These are phyloP conservation scores for Ptychadena robeensis DNA, from an alignment of 2,797 vertebrate species.

Conservation along the genomic window DNA sequence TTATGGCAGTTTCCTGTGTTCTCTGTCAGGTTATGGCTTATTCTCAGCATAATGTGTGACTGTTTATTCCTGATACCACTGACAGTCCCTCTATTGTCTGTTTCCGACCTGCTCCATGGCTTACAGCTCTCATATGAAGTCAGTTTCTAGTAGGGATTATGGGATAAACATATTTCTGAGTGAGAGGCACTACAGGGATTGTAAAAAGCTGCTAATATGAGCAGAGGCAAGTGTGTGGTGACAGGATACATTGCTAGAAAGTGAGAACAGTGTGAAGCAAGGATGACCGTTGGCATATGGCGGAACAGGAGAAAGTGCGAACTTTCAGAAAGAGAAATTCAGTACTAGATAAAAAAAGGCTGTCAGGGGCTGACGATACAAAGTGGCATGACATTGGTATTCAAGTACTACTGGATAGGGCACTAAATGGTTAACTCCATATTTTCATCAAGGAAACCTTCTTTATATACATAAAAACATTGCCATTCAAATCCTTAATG, in stretches of 20 bases:
- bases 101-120: constrained; percentile 22
- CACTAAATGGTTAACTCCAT: neutral
- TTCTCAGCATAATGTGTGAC: neutral
- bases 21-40: neutral
- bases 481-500: too few species aligned
- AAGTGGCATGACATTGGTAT: neutral
- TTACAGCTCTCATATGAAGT: constrained; percentile 36
- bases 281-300: constrained; percentile 1
- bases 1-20: neutral
- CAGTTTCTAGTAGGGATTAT: constrained; percentile 40
- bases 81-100: constrained; percentile 25
- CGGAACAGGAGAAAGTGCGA: constrained; percentile 38
- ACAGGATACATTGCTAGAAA: constrained; percentile 42
- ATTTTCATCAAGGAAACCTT: too few species aligned
- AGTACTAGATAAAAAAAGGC: constrained; percentile 7
- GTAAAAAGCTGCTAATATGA: constrained; percentile 27
- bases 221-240: constrained; percentile 27
- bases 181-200: constrained; percentile 29
- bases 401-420: neutral
- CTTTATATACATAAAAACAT: too few species aligned
- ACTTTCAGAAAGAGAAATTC: constrained; percentile 11
- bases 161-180: constrained; percentile 36
- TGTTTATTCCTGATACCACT: neutral
- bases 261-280: constrained; percentile 28
- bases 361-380: constrained; percentile 3